Evolutionary conservation across 2,113 vertebrate genomes (phyloP).

Genomic region (Rhipidura dahli): DNA sequence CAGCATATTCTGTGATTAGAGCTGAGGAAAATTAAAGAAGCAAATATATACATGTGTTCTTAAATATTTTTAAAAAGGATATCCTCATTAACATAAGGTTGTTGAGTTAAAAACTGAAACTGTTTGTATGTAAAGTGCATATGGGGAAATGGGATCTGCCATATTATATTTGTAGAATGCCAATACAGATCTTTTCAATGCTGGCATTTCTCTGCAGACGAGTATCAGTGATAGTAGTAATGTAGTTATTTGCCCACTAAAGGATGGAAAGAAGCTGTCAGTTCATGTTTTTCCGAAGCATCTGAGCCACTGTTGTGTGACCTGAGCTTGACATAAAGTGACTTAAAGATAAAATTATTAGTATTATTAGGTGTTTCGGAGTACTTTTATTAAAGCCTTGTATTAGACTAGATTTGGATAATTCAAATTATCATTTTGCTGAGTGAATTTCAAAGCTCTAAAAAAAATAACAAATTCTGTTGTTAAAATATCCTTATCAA

Average conservation of each 20-base stretch:
- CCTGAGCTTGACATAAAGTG: not conserved
- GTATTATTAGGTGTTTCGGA: not conserved
- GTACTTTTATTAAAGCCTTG: not conserved
- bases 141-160: not conserved
- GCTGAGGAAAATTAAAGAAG: not conserved
- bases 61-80: not conserved
- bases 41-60: not conserved
- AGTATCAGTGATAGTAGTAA: not conserved
- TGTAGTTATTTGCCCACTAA: not conserved
- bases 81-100: not conserved
- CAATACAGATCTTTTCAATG: not conserved
- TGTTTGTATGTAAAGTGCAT: not conserved
- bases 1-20: not conserved
- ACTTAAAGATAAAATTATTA: not conserved
- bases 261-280: not conserved
- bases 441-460: not conserved
- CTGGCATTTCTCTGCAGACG: not conserved
- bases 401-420: not conserved
- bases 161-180: not conserved
- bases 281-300: not conserved
- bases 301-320: not conserved
- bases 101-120: not conserved
- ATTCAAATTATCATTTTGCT: not conserved
- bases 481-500: not conserved
- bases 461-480: not conserved